A percentile compares a stretch with the other conserved stretches of the same genome.
Conservation (phyloP, 2,797 vertebrate genomes). For the Cheirogaleus major region DNA sequence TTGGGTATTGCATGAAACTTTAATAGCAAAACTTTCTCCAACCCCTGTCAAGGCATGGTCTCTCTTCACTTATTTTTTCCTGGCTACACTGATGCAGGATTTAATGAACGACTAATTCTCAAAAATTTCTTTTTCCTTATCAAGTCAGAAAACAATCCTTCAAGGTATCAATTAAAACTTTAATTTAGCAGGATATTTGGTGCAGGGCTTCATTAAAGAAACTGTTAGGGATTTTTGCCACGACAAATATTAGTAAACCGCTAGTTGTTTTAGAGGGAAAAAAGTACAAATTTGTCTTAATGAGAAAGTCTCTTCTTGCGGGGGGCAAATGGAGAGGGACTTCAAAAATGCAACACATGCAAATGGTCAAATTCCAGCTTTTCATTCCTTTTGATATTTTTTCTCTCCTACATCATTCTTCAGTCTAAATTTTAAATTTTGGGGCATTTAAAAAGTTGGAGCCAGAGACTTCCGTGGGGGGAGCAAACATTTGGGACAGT, state of each 20-base stretch:
- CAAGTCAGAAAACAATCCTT: constrained; percentile 31
- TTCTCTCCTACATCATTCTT: not conserved
- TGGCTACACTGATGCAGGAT: not conserved
- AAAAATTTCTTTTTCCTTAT: constrained; percentile 28
- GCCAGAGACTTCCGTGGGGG: not conserved
- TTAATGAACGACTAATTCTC: constrained; percentile 21
- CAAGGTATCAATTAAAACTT: constrained; percentile 7
- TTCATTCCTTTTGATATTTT: constrained; percentile 1
- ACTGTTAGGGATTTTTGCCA: not conserved
- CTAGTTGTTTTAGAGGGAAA: not conserved
- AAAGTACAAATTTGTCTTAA: not conserved
- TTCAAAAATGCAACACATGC: not conserved
- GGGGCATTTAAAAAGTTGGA: not conserved
- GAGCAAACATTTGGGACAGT: not conserved
- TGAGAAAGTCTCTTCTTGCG: not conserved
- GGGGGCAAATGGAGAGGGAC: no score
- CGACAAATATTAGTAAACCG: not conserved
- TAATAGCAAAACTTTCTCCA: not conserved
- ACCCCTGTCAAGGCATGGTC: not conserved
- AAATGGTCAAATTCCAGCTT: constrained; percentile 21
- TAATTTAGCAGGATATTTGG: not conserved
- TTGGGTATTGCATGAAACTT: not conserved
- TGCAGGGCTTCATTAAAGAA: not conserved
- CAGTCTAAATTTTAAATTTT: not conserved
- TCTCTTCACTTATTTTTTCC: not conserved